phyloP scores from a whole-genome alignment of 2,797 vertebrate species.

The Scleropages formosus region DNA sequence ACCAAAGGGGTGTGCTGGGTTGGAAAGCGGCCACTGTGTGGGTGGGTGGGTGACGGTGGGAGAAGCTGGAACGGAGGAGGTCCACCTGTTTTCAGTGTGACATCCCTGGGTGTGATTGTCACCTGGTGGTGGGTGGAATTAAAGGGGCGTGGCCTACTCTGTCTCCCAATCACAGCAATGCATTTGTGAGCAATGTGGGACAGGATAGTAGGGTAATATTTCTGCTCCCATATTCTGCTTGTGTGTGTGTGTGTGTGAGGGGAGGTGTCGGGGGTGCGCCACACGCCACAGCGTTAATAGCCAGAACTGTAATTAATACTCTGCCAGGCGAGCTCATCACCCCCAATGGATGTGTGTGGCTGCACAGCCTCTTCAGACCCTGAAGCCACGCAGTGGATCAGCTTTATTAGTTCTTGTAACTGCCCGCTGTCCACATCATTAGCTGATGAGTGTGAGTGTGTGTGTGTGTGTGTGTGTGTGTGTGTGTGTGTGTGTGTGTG shows the following conservation, averaged over 20 bases:
- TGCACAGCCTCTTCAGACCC: conserved; percentile 51
- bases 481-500: no score
- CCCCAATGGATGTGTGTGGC: conserved; percentile 44
- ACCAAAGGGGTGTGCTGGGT: no score
- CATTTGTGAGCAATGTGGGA: not conserved
- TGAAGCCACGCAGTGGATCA: conserved; percentile 31
- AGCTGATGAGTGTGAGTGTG: conserved; percentile 1
- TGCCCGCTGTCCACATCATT: conserved; percentile 24
- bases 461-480: no score
- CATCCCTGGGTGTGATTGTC: no score
- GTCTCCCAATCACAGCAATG: no score
- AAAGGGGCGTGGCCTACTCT: not conserved
- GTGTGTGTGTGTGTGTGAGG: conserved; percentile 9
- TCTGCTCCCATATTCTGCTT: not conserved
- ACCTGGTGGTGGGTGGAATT: not conserved
- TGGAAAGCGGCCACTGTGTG: no score
- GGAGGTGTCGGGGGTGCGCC: conserved; percentile 19
- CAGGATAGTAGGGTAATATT: not conserved
- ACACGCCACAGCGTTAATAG: conserved; percentile 58
- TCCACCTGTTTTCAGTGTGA: no score
- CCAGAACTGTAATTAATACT: conserved; percentile 64
- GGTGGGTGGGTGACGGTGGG: no score
- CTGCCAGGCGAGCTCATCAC: not conserved
- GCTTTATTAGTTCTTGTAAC: conserved; percentile 35
- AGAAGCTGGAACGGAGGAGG: no score